phyloP scores from a whole-genome alignment of 2,888 invertebrate species.

The Pyralis farinalis region DNA sequence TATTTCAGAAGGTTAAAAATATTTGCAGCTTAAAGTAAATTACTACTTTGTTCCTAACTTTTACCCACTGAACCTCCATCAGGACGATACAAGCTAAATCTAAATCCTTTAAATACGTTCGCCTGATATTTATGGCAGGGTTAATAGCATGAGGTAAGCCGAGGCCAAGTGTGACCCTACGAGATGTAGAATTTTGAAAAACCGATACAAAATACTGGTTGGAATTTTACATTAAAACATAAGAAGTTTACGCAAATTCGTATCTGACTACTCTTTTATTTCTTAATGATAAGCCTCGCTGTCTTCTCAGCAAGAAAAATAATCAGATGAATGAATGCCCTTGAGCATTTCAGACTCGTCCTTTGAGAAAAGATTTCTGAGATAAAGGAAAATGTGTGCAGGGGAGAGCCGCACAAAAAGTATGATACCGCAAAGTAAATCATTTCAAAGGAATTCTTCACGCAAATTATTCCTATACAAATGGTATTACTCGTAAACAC shows the following conservation, averaged over 20 bases:
- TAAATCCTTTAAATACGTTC: slow-evolving; percentile 72
- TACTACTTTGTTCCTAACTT: slow-evolving; percentile 39
- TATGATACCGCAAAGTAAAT: slow-evolving; percentile 49
- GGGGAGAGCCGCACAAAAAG: slow-evolving; percentile 34
- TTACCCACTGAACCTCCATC: slow-evolving; percentile 64
- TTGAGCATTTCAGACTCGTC: slow-evolving; percentile 55
- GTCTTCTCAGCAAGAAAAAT: slow-evolving; percentile 54
- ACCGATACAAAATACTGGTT: slow-evolving; percentile 18
- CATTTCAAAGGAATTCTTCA: slow-evolving; percentile 54
- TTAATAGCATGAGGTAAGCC: slow-evolving; percentile 67
- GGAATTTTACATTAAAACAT: slow-evolving; percentile 1
- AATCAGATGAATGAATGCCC: slow-evolving; percentile 66
- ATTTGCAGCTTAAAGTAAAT: slow-evolving; percentile 18
- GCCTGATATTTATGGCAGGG: slow-evolving; percentile 74
- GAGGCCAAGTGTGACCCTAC: slow-evolving; percentile 42
- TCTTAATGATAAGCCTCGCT: slow-evolving; percentile 52
- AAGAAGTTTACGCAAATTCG: slow-evolving; percentile 7
- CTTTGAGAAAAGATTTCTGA: slow-evolving; percentile 62
- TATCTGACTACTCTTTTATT: slow-evolving; percentile 29
- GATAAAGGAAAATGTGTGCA: slow-evolving; percentile 60
- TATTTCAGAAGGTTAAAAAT: neutral
- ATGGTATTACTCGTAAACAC: slow-evolving; percentile 8
- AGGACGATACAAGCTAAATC: slow-evolving; percentile 64
- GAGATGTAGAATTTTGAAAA: slow-evolving; percentile 37
- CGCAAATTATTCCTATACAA: slow-evolving; percentile 30